A percentile compares a stretch with the other conserved stretches of the same genome.
Evolutionary conservation across 1,140 invertebrate species (phyloP).

Genomic region (Danaus plexippus): DNA sequence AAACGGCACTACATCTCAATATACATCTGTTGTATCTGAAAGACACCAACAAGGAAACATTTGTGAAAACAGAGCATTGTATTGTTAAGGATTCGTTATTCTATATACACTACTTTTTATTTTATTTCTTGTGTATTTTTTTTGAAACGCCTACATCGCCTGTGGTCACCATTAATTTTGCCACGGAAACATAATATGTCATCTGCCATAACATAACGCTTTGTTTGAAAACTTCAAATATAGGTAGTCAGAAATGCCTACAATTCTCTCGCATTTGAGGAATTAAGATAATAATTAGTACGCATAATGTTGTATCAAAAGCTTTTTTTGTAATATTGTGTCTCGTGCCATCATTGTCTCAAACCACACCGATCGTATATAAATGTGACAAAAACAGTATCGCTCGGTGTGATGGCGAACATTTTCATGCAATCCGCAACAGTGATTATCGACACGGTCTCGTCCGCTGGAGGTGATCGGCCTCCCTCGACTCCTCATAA

Average conservation of each 20-base stretch:
- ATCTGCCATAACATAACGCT: no score
- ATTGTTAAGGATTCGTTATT: constrained; percentile 30
- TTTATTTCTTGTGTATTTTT: constrained; percentile 12
- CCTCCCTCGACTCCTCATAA: constrained; percentile 37
- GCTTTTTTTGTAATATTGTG: no score
- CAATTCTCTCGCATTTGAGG: no score
- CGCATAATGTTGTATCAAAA: no score
- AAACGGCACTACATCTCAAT: not conserved
- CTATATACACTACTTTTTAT: not conserved
- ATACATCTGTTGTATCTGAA: not conserved
- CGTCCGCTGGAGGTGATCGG: constrained; percentile 49
- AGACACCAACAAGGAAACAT: constrained; percentile 22
- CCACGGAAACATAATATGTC: no score
- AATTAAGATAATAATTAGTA: no score
- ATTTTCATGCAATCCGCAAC: constrained; percentile 37
- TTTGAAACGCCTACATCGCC: constrained; percentile 28
- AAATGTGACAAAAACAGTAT: no score
- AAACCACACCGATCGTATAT: no score
- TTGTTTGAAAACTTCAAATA: no score
- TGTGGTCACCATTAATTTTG: constrained; percentile 27
- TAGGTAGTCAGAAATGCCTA: no score
- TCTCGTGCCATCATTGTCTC: no score
- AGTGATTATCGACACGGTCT: constrained; percentile 38
- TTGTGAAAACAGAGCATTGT: constrained; percentile 29
- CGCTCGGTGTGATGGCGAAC: constrained; percentile 14